Evolutionary conservation across 2,888 invertebrate genomes (phyloP).

Genomic region (Brachylomia viminalis): DNA sequence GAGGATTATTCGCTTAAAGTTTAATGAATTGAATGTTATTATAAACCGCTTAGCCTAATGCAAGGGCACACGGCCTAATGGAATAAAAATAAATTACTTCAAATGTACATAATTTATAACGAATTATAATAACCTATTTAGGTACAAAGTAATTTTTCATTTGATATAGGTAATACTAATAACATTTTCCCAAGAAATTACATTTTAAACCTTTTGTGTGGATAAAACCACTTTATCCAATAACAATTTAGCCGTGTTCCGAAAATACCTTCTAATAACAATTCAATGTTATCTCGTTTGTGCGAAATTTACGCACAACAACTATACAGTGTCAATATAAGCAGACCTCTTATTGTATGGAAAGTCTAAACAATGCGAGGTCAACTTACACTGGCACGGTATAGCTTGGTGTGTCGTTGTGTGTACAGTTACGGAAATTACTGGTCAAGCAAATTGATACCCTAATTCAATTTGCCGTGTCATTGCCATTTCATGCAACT

Average conservation of each 20-base stretch:
- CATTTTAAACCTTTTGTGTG: constrained; percentile 20
- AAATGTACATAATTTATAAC: constrained; percentile 20
- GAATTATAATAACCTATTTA: constrained; percentile 40
- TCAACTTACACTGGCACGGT: no score
- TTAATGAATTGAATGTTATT: constrained; percentile 51
- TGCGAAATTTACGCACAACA: neutral
- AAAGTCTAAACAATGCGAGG: neutral
- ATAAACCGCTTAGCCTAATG: constrained; percentile 47
- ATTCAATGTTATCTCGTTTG: constrained; percentile 7
- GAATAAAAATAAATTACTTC: constrained; percentile 41
- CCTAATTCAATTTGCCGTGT: neutral
- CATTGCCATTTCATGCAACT: neutral
- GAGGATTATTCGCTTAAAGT: constrained; percentile 47
- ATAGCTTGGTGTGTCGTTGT: neutral
- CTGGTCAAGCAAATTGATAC: neutral
- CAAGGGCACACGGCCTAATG: constrained; percentile 37
- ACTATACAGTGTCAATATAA: neutral
- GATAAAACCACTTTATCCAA: constrained; percentile 22
- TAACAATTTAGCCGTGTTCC: constrained; percentile 5
- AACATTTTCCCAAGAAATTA: constrained; percentile 9
- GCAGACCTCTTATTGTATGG: no score
- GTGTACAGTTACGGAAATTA: neutral
- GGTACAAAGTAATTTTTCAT: constrained; percentile 35
- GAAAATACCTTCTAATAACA: constrained; percentile 26
- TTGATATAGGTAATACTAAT: constrained; percentile 20